phyloP scores from a whole-genome alignment of 2,113 vertebrate species.

The Oceanodroma tethys region DNA sequence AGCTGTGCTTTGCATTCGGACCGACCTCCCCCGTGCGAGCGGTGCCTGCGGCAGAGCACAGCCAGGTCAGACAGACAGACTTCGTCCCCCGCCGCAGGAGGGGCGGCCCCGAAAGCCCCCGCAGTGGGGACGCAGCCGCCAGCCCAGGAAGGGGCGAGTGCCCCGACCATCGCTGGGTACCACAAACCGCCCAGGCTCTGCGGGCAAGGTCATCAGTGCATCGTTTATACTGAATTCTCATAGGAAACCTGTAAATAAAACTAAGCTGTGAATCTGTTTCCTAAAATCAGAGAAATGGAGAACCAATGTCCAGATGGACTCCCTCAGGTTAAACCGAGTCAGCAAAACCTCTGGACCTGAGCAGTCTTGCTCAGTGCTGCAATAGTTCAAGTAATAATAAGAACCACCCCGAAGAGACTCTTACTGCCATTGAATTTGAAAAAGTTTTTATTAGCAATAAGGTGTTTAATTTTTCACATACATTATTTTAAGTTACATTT shows the following conservation, averaged over 20 bases:
- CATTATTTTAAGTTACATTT: not conserved
- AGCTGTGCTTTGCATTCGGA: accelerated
- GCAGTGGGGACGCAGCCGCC: not conserved
- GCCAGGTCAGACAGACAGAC: not conserved
- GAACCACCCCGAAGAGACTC: not conserved
- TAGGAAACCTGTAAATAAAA: not conserved
- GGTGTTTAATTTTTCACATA: not conserved
- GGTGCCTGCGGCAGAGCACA: not conserved
- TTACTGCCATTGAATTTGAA: not conserved
- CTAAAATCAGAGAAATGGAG: not conserved
- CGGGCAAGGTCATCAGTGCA: accelerated
- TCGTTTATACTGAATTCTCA: not conserved
- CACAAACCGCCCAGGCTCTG: not conserved
- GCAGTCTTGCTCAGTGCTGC: not conserved
- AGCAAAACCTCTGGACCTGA: not conserved
- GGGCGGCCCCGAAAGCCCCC: not conserved
- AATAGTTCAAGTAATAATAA: not conserved
- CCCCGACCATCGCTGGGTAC: not conserved
- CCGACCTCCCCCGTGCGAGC: accelerated
- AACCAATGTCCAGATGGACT: accelerated
- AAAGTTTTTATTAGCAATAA: not conserved
- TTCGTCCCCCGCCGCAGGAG: not conserved
- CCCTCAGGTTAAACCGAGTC: not conserved
- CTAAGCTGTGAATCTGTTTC: not conserved
- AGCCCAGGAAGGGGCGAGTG: not conserved